phyloP scores from a whole-genome alignment of 2,797 vertebrate species.

The Alosa sapidissima region DNA sequence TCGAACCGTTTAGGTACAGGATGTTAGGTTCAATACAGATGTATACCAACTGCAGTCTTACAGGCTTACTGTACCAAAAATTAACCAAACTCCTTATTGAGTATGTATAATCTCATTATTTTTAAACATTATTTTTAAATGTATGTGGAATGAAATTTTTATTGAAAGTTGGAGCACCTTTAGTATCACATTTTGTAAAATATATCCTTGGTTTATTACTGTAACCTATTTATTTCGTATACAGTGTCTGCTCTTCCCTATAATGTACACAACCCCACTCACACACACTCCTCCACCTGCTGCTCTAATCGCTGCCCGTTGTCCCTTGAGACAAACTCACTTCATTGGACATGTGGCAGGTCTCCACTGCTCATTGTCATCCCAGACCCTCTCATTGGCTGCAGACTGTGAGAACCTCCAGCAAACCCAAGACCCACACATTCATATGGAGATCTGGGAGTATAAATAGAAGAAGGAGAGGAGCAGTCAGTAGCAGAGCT shows the following conservation, averaged over 20 bases:
- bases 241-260: too few relatives aligned
- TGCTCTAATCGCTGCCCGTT: constrained; percentile 73
- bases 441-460: constrained; percentile 77
- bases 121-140: too few relatives aligned
- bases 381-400: constrained; percentile 82
- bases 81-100: too few relatives aligned
- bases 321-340: constrained; percentile 73
- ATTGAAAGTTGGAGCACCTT: too few relatives aligned
- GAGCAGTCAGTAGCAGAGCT: constrained; percentile 57
- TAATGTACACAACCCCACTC: constrained; percentile 2
- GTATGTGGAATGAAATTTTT: too few relatives aligned
- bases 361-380: constrained; percentile 70
- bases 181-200: too few relatives aligned
- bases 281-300: constrained; percentile 69
- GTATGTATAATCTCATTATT: too few relatives aligned
- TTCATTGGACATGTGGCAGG: constrained; percentile 79
- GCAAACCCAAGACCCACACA: constrained; percentile 83
- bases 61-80: too few relatives aligned
- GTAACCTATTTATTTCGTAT: not conserved
- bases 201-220: too few relatives aligned
- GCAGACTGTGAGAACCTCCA: constrained; percentile 90
- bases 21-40: too few relatives aligned
- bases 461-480: constrained; percentile 82
- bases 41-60: too few relatives aligned
- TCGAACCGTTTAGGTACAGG: too few relatives aligned